phyloP scores from a whole-genome alignment of 2,888 invertebrate genomes.

The Nomada ruficornis region DNA sequence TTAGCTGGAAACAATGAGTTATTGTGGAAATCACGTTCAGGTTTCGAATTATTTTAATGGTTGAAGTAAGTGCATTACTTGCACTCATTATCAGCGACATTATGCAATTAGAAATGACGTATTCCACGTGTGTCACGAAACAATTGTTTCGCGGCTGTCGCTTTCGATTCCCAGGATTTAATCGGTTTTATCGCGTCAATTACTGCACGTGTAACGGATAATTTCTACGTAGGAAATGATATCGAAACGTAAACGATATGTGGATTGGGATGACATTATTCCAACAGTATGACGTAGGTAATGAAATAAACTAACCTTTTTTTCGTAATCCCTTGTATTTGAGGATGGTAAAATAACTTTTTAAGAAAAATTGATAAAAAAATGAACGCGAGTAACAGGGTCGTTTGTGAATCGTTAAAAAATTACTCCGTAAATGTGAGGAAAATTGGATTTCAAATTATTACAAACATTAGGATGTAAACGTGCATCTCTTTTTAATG shows the following conservation, averaged over 20 bases:
- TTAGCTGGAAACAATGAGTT: constrained; percentile 41
- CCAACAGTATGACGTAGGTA: not conserved
- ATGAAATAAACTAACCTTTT: not conserved
- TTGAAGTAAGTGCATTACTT: not conserved
- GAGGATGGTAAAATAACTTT: too few species aligned
- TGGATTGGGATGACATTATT: not conserved
- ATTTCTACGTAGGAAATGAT: not conserved
- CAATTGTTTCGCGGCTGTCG: constrained; percentile 45
- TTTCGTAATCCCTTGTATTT: too few species aligned
- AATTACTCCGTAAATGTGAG: too few species aligned
- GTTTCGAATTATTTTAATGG: constrained; percentile 33
- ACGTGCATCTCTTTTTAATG: too few species aligned
- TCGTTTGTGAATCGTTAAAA: too few species aligned
- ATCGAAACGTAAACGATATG: not conserved
- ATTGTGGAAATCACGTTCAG: constrained; percentile 27
- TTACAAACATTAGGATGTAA: too few species aligned
- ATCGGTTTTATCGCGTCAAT: constrained; percentile 41
- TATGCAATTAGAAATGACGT: constrained; percentile 40
- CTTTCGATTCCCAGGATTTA: constrained; percentile 1
- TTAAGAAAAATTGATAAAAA: too few species aligned
- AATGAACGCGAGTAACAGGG: too few species aligned
- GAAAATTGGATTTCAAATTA: too few species aligned
- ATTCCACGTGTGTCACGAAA: constrained; percentile 31
- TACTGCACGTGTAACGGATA: not conserved
- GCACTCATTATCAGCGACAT: constrained; percentile 10